These are phyloP conservation scores for Catostylus mosaicus DNA, from an alignment of 30 jellyfish, hydroid and myxozoan species.

Conservation along the genomic window DNA sequence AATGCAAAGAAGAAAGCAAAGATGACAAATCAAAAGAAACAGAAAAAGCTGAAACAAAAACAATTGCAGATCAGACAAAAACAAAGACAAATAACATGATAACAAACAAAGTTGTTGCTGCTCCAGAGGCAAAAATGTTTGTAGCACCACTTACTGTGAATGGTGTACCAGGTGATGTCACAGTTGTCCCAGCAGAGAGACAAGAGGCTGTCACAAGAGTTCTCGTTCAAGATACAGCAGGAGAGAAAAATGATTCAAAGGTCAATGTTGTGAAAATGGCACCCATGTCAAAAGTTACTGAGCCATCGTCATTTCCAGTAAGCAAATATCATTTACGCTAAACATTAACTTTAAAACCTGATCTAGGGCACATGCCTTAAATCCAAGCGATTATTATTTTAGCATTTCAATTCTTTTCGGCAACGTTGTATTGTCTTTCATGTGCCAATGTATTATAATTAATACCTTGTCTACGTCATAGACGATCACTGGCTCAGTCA, in stretches of 20 bases:
- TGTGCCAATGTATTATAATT: neutral
- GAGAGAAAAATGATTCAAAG: conserved; percentile 41
- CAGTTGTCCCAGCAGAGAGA: conserved; percentile 69
- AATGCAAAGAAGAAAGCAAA: conserved; percentile 24
- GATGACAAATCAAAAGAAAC: conserved; percentile 20
- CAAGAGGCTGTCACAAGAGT: conserved; percentile 53
- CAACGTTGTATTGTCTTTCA: no score
- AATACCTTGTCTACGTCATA: neutral
- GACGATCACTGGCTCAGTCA: conserved; percentile 79
- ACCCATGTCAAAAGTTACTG: conserved; percentile 11
- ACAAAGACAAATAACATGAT: neutral
- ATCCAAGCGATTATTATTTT: neutral
- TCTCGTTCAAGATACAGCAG: conserved; percentile 42
- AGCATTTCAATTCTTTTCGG: neutral
- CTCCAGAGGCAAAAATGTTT: conserved; percentile 63
- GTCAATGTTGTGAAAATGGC: conserved; percentile 20
- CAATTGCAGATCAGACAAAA: neutral
- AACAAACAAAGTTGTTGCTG: conserved; percentile 25
- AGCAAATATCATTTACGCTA: neutral
- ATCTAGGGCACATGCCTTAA: neutral
- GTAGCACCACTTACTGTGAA: conserved; percentile 28
- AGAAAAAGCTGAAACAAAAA: conserved; percentile 10
- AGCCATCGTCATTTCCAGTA: conserved; percentile 44
- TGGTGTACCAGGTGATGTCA: conserved; percentile 54
- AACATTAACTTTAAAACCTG: neutral